These are phyloP conservation scores for Oscarella lobularis DNA, from an alignment of 37 sponge, comb jelly and placozoan genomes.

Conservation along the genomic window DNA sequence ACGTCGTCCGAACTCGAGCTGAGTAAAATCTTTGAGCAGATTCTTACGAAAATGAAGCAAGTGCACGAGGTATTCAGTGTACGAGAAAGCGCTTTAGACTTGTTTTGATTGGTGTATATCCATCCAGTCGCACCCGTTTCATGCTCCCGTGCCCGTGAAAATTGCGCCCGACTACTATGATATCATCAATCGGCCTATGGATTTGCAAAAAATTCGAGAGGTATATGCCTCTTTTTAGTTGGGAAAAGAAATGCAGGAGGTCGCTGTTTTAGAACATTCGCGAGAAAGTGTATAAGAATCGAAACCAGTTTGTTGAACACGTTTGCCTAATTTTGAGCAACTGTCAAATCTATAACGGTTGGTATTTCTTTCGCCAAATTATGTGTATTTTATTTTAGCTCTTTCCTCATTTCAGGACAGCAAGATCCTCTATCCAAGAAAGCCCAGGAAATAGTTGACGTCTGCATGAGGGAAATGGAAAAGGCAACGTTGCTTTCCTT, in stretches of 20 bases:
- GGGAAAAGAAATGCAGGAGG: not conserved
- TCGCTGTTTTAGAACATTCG: constrained; percentile 36
- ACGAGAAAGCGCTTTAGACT: not conserved
- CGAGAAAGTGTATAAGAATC: constrained; percentile 44
- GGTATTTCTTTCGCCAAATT: not conserved
- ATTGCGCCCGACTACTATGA: constrained; percentile 87
- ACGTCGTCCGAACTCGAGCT: constrained; percentile 19
- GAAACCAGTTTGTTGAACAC: constrained; percentile 55
- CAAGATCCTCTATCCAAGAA: constrained; percentile 41
- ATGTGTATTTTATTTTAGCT: not conserved
- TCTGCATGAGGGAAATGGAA: constrained; percentile 50
- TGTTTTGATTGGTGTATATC: not conserved
- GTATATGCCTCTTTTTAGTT: constrained; percentile 15
- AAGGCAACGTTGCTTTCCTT: constrained; percentile 4
- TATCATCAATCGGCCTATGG: constrained; percentile 92
- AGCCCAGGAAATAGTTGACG: constrained; percentile 50
- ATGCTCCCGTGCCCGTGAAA: constrained; percentile 79
- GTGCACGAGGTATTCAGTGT: constrained; percentile 10
- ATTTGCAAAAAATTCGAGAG: constrained; percentile 91
- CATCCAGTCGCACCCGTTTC: constrained; percentile 62
- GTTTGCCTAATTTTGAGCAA: constrained; percentile 83
- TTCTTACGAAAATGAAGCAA: constrained; percentile 17
- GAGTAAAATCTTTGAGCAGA: constrained; percentile 19
- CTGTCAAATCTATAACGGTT: constrained; percentile 85
- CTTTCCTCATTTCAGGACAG: constrained; percentile 23